Conservation (phyloP, 2,797 vertebrate species). For the Numenius phaeopus region DNA sequence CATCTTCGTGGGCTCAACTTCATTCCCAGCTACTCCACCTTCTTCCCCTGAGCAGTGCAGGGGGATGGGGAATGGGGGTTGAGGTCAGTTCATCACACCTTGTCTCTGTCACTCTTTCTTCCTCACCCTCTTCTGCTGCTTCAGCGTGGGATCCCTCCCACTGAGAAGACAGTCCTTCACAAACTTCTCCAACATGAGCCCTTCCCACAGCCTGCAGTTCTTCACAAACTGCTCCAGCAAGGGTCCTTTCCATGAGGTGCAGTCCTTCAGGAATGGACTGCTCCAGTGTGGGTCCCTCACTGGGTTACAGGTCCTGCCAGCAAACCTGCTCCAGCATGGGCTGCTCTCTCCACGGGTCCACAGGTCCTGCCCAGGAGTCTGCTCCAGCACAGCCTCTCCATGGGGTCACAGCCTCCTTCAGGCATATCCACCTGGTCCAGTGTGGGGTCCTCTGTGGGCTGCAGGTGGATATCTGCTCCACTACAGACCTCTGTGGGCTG, state of each 20-base stretch:
- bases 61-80: not conserved
- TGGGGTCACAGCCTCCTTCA: not conserved
- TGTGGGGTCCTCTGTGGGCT: fast-evolving
- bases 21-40: not conserved
- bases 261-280: not conserved
- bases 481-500: not conserved
- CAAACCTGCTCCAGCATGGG: not conserved
- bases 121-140: not conserved
- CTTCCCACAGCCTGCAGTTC: not conserved
- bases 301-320: not conserved
- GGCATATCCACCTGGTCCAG: not conserved
- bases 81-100: not conserved
- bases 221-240: not conserved
- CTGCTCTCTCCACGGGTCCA: fast-evolving
- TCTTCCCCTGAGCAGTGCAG: fast-evolving
- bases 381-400: fast-evolving
- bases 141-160: not conserved
- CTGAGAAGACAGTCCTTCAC: not conserved
- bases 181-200: not conserved
- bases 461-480: too few relatives aligned
- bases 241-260: not conserved
- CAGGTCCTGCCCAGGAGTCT: not conserved
- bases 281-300: fast-evolving
- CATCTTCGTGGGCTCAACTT: not conserved
- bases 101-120: not conserved